These are phyloP conservation scores for Drosophila ezoana DNA, from an alignment of 2,888 invertebrate genomes.

Conservation along the genomic window DNA sequence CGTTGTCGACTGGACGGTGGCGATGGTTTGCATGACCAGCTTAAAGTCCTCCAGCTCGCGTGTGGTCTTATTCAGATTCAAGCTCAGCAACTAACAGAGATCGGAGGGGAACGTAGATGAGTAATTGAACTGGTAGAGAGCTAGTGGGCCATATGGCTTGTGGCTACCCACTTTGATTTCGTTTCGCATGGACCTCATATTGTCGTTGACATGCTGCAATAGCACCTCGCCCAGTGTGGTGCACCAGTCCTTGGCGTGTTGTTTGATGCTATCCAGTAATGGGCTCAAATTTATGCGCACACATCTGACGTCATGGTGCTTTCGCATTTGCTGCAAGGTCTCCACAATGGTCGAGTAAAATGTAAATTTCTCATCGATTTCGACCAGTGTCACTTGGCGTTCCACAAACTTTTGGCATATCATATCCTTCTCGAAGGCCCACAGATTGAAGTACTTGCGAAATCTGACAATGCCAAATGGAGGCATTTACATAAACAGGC, in stretches of 20 bases:
- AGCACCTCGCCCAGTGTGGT: conserved; percentile 89
- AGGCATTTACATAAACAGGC: not conserved
- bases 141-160: not conserved
- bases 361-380: conserved; percentile 93
- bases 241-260: conserved; percentile 93
- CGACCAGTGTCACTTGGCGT: conserved; percentile 87
- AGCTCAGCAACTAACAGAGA: conserved; percentile 85
- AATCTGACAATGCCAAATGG: conserved; percentile 86
- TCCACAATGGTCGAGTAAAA: conserved; percentile 92
- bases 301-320: conserved; percentile 88
- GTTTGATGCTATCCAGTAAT: conserved; percentile 89
- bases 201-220: conserved; percentile 88
- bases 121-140: not conserved
- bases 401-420: conserved; percentile 92
- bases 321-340: conserved; percentile 87
- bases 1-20: conserved; percentile 90
- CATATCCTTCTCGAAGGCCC: conserved; percentile 90
- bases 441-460: conserved; percentile 90
- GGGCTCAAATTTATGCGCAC: conserved; percentile 91
- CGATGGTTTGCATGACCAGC: conserved; percentile 93
- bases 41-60: conserved; percentile 93
- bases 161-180: conserved; percentile 88
- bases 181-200: conserved; percentile 89
- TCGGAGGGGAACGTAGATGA: conserved; percentile 10
- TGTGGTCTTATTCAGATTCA: conserved; percentile 91